Evolutionary conservation across 2,797 vertebrate genomes (phyloP), one percentile per base, ranked within the genome.

Genomic region (Sebastes vulpes): DNA sequence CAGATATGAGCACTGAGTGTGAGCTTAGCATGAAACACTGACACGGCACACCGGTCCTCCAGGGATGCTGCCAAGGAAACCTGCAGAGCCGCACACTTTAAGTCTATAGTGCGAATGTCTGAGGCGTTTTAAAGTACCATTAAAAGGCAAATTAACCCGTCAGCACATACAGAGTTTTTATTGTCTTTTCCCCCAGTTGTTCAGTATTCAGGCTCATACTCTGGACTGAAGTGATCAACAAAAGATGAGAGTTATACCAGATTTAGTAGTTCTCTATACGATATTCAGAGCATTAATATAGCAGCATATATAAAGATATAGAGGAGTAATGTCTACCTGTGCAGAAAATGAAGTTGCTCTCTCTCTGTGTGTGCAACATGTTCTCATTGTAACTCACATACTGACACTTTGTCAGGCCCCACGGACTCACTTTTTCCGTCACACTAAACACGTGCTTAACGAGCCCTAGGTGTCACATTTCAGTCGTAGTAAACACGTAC

Each of bases 21-120:
- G 85, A 87, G 78, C 75, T 71, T 59, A 60, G 72, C 77, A 35
- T 78, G 75, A 92, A 91, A 72, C 88, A 80, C 75, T 69, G 87
- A 89, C 85, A 66, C 69, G 20, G 68, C 73, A 85, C 80, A 75
- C 26, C 63, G 6, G 78, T 46, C 75, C 92, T 85, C 89, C 59
- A 23, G 89, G 76, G 88, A 90, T 0, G 42, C 64, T 23, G 77
- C 66, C 77, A 46, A 73, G 81, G 67, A 91, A 81, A 79, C 84
- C 72, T 79, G 82, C 86, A 67, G 83, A 60, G 67, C 66, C 2
- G 4, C 14, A 52, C 77, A 18, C 20, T 57, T 72, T 35, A 58
- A n/a, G 5, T 31, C 35, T 20, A 18, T n/a, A 38, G 12, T 9
- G 4, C 4, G 14, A 35, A 25, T 9, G n/a, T 1, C 32, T 56